Conservation (phyloP, 2,888 invertebrate species). For the Callimorpha dominula region DNA sequence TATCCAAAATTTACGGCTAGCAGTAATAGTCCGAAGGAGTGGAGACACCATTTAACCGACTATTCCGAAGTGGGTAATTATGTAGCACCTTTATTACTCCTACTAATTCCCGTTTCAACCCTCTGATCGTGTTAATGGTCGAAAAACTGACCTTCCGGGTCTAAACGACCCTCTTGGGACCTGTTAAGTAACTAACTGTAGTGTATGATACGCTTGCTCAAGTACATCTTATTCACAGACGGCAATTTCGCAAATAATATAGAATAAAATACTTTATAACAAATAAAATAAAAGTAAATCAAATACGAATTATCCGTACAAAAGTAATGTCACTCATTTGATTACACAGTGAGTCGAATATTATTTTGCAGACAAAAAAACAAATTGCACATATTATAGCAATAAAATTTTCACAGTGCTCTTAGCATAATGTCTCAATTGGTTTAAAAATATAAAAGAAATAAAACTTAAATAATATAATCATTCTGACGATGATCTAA, state of each 20-base stretch:
- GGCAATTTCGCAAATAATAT: conserved; percentile 10
- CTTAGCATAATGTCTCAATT: conserved; percentile 50
- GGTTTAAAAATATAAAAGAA: conserved; percentile 48
- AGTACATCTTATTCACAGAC: conserved; percentile 62
- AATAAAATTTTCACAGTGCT: conserved; percentile 48
- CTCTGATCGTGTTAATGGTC: conserved; percentile 82
- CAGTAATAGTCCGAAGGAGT: conserved; percentile 45
- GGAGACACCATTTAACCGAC: conserved; percentile 64
- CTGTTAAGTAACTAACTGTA: conserved; percentile 74
- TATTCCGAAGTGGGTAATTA: conserved; percentile 81
- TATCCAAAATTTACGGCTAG: conserved; percentile 45
- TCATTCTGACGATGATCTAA: conserved; percentile 46
- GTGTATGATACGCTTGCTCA: conserved; percentile 52
- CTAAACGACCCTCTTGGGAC: conserved; percentile 75
- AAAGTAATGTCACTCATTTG: conserved; percentile 27
- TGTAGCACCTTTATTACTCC: conserved; percentile 76
- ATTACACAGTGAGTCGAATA: conserved; percentile 34
- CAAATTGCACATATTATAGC: conserved; percentile 39
- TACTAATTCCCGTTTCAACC: conserved; percentile 74
- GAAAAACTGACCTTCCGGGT: conserved; percentile 84
- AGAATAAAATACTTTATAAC: conserved; percentile 22
- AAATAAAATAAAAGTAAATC: conserved; percentile 8
- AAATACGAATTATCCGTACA: conserved; percentile 24
- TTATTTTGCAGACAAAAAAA: conserved; percentile 31
- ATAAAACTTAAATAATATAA: conserved; percentile 56